These are phyloP conservation scores for Miniopterus natalensis DNA, from an alignment of 2,113 vertebrate species.

Conservation along the genomic window DNA sequence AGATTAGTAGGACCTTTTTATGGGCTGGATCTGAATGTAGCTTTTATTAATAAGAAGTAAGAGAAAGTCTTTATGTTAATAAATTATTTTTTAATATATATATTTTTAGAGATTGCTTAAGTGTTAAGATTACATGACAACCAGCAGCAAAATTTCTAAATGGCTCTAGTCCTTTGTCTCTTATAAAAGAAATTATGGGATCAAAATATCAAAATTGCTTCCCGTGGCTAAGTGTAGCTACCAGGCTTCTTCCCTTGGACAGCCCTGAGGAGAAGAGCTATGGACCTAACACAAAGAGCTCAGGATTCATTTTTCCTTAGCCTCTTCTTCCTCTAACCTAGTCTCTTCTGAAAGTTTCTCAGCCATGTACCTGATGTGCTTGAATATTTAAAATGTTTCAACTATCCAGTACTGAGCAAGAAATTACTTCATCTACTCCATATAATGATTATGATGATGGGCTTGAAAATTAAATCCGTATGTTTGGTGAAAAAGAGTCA, in stretches of 20 bases:
- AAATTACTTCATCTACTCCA: neutral
- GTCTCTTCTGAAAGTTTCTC: slow-evolving; percentile 34
- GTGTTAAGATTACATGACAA: neutral
- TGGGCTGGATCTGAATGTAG: neutral
- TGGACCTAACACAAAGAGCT: neutral
- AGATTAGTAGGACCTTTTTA: neutral
- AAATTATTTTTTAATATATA: neutral
- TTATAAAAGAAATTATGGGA: neutral
- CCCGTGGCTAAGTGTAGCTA: neutral
- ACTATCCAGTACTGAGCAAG: neutral
- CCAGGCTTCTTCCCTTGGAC: neutral
- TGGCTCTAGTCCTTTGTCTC: neutral
- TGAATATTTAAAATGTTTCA: neutral
- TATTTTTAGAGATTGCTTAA: neutral
- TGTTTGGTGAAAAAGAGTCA: neutral
- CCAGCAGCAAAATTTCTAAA: neutral
- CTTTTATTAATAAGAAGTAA: slow-evolving; percentile 14
- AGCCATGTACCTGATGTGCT: neutral
- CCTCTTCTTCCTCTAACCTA: neutral
- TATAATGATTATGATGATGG: neutral
- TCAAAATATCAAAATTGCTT: neutral
- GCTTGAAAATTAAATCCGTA: neutral
- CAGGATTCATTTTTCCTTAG: neutral
- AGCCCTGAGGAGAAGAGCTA: neutral
- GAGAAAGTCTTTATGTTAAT: neutral